Evolutionary conservation across 2,113 vertebrate species (phyloP), one percentile per base, ranked within the genome.

Genomic region (Panthera leo): DNA sequence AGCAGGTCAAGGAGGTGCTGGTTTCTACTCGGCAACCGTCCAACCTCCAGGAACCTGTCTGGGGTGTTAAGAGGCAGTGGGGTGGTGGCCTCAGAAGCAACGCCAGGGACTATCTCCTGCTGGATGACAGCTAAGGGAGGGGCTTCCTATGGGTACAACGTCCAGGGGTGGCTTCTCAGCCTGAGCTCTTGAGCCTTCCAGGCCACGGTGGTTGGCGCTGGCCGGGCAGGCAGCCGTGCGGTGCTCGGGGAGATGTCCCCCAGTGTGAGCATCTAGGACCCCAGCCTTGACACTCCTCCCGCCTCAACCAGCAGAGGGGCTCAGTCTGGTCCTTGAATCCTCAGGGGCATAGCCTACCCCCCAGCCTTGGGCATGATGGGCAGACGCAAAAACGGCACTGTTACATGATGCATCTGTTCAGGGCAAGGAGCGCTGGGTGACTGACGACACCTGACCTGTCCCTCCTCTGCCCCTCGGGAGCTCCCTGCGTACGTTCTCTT

Each of bases 341-440:
- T 0, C 42, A 21, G 9, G 25, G 34, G 7, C 1, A 12, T 29
- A 0, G 1, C 34, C 29, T 4, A 3, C 2, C 42, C 15, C 42
- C 73, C 6, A 1, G 55, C 21, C 5, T 48, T 6, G 13, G 2
- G 3, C 63, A 0, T 1, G 39, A 45, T 39, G 7, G 10, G 23
- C 15, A 4, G 16, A 25, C 7, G 3, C 27, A 16, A 23, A 39
- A 4, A 16, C 0, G 0, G 18, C n/a, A 1, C 2, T 1, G 4
- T 7, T 61, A n/a, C 11, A 0, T 3, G 4, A 10, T 1, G 25
- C 1, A 9, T 45, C 15, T 39, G 11, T 34, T 51, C 58, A 13
- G 36, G 36, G 5, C 15, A 19, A 85, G 68, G 23, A 4, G 6
- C 2, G 1, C 4, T 5, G 1, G 11, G 2, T 6, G 23, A 7